Evolutionary conservation across 2,113 vertebrate genomes (phyloP).

Genomic region (Perognathus longimembris): DNA sequence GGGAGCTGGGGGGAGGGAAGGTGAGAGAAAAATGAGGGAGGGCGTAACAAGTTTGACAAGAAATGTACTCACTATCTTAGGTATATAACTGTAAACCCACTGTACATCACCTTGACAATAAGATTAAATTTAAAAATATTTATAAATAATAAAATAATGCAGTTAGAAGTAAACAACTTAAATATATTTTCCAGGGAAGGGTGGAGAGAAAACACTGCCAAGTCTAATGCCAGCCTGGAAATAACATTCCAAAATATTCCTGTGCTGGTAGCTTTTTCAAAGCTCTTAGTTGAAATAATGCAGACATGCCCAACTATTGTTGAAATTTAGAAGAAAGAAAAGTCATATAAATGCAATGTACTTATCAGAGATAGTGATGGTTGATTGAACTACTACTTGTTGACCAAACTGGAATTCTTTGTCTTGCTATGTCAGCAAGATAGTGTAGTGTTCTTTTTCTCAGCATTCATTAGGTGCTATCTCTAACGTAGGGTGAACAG

Average conservation of each 20-base stretch:
- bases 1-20: too few relatives aligned
- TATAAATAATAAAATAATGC: too few relatives aligned
- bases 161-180: constrained; percentile 38
- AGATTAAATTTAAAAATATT: too few relatives aligned
- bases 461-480: constrained; percentile 3
- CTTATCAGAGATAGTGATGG: constrained; percentile 32
- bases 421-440: constrained; percentile 6
- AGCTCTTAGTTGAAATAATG: constrained; percentile 28
- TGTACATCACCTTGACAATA: too few relatives aligned
- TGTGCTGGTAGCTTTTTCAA: constrained; percentile 30
- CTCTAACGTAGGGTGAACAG: neutral
- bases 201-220: neutral
- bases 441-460: neutral
- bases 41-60: too few relatives aligned
- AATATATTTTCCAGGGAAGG: constrained; percentile 38
- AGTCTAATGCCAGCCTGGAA: constrained; percentile 39
- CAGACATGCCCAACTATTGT: neutral
- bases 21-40: too few relatives aligned
- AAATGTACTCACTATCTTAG: too few relatives aligned
- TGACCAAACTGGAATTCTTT: constrained; percentile 54
- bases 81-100: too few relatives aligned
- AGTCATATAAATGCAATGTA: constrained; percentile 36
- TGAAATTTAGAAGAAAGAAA: constrained; percentile 51
- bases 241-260: constrained; percentile 32
- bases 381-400: constrained; percentile 47